A percentile compares a stretch with the other conserved stretches of the same genome.
phyloP scores from a whole-genome alignment of 2,113 vertebrate genomes.

The Petroica traversi region DNA sequence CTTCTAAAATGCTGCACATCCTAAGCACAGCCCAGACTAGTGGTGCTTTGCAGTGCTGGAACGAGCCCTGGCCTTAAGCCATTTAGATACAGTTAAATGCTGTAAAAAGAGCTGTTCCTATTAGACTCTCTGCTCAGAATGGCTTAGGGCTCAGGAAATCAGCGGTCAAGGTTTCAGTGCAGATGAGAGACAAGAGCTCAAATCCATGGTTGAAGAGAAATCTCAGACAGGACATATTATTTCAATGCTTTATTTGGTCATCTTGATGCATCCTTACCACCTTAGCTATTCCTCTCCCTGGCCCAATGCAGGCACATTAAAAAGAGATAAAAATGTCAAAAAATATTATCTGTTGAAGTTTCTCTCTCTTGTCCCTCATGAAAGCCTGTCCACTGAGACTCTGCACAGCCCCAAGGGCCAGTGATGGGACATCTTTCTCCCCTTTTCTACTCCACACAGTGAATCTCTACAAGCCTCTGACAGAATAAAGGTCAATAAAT shows the following conservation, averaged over 20 bases:
- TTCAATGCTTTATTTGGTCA: not conserved
- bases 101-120: conserved; percentile 10
- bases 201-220: conserved; percentile 29
- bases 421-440: not conserved
- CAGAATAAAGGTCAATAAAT: not conserved
- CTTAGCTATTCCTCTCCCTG: not conserved
- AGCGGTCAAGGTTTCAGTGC: not conserved
- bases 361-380: not conserved
- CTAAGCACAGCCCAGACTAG: not conserved
- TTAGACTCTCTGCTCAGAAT: not conserved
- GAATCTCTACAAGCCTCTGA: not conserved
- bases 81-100: not conserved
- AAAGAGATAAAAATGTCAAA: not conserved
- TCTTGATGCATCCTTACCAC: not conserved
- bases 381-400: not conserved
- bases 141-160: conserved; percentile 25
- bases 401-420: not conserved
- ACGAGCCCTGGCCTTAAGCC: not conserved
- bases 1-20: accelerated
- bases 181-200: conserved; percentile 26
- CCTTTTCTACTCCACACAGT: not conserved
- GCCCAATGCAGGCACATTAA: not conserved
- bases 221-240: not conserved
- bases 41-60: not conserved
- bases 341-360: not conserved